Conservation (phyloP, 1,140 invertebrate genomes). For the Plectrocnemia conspersa region DNA sequence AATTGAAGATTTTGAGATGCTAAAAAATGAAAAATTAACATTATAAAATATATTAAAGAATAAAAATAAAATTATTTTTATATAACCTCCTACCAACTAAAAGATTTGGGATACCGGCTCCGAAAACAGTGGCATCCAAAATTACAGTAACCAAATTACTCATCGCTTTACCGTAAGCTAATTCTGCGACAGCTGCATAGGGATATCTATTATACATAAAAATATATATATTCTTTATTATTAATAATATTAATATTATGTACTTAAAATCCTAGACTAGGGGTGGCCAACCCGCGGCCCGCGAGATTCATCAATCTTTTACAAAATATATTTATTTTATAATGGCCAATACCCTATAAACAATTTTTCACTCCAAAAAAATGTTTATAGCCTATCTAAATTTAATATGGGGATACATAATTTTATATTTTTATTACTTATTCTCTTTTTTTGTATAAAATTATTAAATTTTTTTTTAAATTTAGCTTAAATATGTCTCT, state of each 20-base stretch:
- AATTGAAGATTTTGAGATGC: slow-evolving; percentile 72
- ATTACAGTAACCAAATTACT: slow-evolving; percentile 61
- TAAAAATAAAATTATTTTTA: neutral
- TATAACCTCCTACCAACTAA: slow-evolving; percentile 59
- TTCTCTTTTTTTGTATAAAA: no score
- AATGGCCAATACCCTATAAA: no score
- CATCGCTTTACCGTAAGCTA: slow-evolving; percentile 59
- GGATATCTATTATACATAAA: slow-evolving; percentile 55
- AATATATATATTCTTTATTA: slow-evolving; percentile 10
- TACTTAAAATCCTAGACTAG: no score
- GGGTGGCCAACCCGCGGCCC: no score
- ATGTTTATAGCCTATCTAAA: no score
- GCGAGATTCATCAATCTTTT: no score
- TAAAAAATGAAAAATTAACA: slow-evolving; percentile 36
- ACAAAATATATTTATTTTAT: no score
- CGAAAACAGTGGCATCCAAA: slow-evolving; percentile 67
- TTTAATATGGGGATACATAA: no score
- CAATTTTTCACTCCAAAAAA: no score
- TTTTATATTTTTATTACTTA: no score
- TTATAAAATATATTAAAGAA: slow-evolving; percentile 2
- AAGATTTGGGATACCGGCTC: slow-evolving; percentile 70
- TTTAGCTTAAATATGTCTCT: no score
- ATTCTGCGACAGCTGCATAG: slow-evolving; percentile 69
- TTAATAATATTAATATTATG: slow-evolving; percentile 10
- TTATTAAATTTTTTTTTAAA: no score